Base-by-base conservation (phyloP, 2,797 vertebrate species). In the Heteromormyrus szaboi region DNA sequence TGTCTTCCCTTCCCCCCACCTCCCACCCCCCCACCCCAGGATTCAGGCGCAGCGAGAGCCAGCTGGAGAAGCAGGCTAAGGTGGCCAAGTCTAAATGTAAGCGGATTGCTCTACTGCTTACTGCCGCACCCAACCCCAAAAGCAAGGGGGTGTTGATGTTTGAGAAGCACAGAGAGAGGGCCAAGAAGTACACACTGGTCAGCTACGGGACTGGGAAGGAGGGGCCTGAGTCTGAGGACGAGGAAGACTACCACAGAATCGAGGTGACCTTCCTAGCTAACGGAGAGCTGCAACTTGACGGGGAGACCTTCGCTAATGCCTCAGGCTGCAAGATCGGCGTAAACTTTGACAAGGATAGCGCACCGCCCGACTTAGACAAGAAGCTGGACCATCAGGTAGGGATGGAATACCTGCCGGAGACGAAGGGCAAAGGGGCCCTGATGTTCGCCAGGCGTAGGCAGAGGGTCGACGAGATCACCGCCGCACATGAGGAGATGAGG, bases 31-130 rank as follows among this genome's bases (percentile, higher is more conserved):
- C 51, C 51, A 91, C 48, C 89, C 62, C 9, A 99, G 98, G 96
- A 89, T 94, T 97, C 91, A 91, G 96, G 90, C 93, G 95, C 91
- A 97, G 94, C 1, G 96, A 98, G 91, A 98, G 97, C 91, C 95
- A 97, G 87, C 97, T 97, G 0, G 97, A 99, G 92, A 97, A 96
- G 92, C 96, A 97, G 91, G 96, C 97, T 90, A 98, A 97, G 92
- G 98, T 99, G 92, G 97, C 95, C 86, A 98, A 97, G 93, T 98
- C 97, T 94, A 98, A 97, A 97, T 98, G 97, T 95, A 98, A 97
- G 91, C 96, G 95, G 90, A 98, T 98, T 90, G 96, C 96, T 86
- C 94, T 94, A 79, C 96, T 98, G 90, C 95, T 98, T 87, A 98
- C 97, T 0, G 94, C 96, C 91, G 97, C 97, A 81, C 97, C 96